Percentiles rank a stretch among this genome's conserved stretches.
phyloP scores from a whole-genome alignment of 2,888 invertebrate species.

The Listrodromus nycthemerus region DNA sequence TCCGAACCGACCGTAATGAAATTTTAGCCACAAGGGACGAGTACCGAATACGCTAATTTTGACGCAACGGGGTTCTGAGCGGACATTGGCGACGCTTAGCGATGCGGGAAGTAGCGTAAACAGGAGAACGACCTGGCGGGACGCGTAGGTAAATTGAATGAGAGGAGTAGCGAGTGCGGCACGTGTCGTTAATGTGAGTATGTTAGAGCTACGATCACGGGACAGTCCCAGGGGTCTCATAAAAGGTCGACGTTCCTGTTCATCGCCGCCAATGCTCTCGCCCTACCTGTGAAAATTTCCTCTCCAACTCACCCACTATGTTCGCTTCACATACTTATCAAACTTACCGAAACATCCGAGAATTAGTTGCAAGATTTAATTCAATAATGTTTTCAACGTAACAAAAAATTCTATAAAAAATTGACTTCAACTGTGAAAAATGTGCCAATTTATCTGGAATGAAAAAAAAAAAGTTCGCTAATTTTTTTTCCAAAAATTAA shows the following conservation, averaged over 20 bases:
- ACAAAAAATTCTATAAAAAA: too few relatives aligned
- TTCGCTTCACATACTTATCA: not conserved
- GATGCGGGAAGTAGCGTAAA: slow-evolving; percentile 45
- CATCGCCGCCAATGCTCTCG: not conserved
- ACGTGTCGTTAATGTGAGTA: slow-evolving; percentile 58
- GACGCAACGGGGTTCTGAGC: not conserved
- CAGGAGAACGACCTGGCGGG: not conserved
- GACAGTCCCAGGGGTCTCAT: slow-evolving; percentile 49
- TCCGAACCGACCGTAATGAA: too few relatives aligned
- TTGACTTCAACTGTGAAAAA: too few relatives aligned
- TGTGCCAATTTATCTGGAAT: too few relatives aligned
- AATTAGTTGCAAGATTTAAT: too few relatives aligned
- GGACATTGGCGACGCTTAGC: slow-evolving; percentile 36
- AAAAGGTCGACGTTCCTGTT: slow-evolving; percentile 55
- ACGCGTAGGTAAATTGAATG: slow-evolving; percentile 29
- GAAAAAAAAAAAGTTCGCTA: too few relatives aligned
- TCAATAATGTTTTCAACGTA: too few relatives aligned
- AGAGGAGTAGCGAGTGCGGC: slow-evolving; percentile 32
- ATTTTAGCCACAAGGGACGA: too few relatives aligned
- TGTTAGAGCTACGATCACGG: slow-evolving; percentile 53
- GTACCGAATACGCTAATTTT: too few relatives aligned
- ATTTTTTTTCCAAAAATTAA: too few relatives aligned
- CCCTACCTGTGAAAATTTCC: slow-evolving; percentile 44
- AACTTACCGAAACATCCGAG: too few relatives aligned
- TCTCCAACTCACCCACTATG: slow-evolving; percentile 24